Percentiles rank a stretch among this genome's conserved stretches.
Evolutionary conservation across 2,888 invertebrate species (phyloP).

Genomic region (Mycalesis mineus): DNA sequence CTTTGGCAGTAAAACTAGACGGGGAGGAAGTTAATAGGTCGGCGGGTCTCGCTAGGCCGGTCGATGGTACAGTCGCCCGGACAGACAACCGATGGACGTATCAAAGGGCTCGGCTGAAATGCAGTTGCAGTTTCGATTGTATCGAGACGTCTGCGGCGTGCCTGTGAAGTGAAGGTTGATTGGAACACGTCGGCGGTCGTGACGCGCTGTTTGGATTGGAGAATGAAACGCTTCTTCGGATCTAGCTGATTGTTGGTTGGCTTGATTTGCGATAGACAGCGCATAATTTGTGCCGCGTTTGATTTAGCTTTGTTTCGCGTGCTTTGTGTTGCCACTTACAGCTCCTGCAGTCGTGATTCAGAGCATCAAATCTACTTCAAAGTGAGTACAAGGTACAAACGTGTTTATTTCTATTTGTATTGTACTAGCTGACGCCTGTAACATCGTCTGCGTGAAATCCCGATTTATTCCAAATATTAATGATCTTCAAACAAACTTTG

Average conservation of each 20-base stretch:
- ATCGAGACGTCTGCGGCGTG: constrained; percentile 72
- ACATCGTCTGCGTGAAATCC: too few species aligned
- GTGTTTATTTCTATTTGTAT: not conserved
- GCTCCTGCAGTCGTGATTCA: not conserved
- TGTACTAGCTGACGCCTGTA: not conserved
- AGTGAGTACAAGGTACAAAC: not conserved
- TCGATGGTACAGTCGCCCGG: constrained; percentile 64
- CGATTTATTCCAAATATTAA: too few species aligned
- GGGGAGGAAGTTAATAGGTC: constrained; percentile 35
- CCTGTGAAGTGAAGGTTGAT: constrained; percentile 68
- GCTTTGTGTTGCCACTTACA: constrained; percentile 4
- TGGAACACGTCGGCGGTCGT: constrained; percentile 64
- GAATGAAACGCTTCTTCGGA: constrained; percentile 37
- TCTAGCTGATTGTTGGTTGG: constrained; percentile 30
- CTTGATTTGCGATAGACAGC: constrained; percentile 25
- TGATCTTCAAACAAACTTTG: too few species aligned
- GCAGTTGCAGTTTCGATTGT: constrained; percentile 75
- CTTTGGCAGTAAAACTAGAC: constrained; percentile 33
- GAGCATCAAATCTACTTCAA: not conserved
- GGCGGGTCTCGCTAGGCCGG: constrained; percentile 48
- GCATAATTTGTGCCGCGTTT: constrained; percentile 17
- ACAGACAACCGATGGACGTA: constrained; percentile 77
- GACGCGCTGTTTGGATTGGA: constrained; percentile 59
- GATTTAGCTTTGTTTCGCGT: constrained; percentile 16
- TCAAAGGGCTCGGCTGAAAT: constrained; percentile 73